These are phyloP conservation scores for Xenopus borealis DNA, from an alignment of 2,113 vertebrate species.

Conservation along the genomic window DNA sequence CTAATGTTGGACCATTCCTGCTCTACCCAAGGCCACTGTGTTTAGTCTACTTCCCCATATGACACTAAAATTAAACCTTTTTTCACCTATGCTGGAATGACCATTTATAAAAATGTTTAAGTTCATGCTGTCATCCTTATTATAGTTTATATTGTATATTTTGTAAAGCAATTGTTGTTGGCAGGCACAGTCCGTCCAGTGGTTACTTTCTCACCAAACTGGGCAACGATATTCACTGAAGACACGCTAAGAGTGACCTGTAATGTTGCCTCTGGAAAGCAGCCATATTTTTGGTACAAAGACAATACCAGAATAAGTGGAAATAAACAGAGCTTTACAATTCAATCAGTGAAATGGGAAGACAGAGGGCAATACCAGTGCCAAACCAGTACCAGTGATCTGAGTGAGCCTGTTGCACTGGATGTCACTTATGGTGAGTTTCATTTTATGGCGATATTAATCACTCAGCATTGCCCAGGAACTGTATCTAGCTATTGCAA, in stretches of 20 bases:
- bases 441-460: too few species aligned
- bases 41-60: too few species aligned
- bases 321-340: not conserved
- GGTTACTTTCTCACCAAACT: slow-evolving; percentile 7
- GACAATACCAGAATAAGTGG: not conserved
- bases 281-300: slow-evolving; percentile 19
- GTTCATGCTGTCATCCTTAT: too few species aligned
- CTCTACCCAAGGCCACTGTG: too few species aligned
- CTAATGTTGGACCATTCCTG: too few species aligned
- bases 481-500: too few species aligned
- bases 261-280: not conserved
- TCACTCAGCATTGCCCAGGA: too few species aligned
- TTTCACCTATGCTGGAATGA: too few species aligned
- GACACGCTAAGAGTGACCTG: slow-evolving; percentile 11
- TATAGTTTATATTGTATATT: too few species aligned
- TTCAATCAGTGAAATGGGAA: not conserved
- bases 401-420: not conserved
- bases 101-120: too few species aligned
- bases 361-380: slow-evolving; percentile 15
- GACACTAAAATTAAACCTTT: too few species aligned
- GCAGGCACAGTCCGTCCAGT: not conserved
- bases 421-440: slow-evolving; percentile 12
- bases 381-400: not conserved
- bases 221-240: slow-evolving; percentile 1
- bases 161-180: too few species aligned